These are phyloP conservation scores for Harpegnathos saltator DNA, from an alignment of 1,140 invertebrate species.

Conservation along the genomic window DNA sequence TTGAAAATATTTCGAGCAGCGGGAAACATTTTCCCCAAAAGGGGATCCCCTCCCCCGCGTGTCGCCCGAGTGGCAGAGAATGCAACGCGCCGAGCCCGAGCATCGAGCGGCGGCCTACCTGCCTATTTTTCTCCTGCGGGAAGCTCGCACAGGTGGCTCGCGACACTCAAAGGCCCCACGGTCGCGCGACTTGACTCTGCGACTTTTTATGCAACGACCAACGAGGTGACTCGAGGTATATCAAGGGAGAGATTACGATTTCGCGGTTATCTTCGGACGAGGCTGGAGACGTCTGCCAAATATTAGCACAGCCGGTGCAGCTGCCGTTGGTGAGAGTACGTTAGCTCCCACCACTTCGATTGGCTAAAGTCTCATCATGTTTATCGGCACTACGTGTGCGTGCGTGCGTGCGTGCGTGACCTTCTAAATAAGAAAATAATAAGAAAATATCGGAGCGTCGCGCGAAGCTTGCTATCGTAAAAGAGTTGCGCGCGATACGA, in stretches of 20 bases:
- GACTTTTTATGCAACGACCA: conserved; percentile 9
- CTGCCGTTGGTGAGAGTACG: conserved; percentile 45
- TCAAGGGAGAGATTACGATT: conserved; percentile 40
- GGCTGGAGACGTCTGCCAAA: conserved; percentile 67
- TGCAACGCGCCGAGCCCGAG: too few relatives aligned
- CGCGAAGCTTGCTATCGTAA: neutral
- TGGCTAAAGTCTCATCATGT: conserved; percentile 32
- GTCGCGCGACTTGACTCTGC: conserved; percentile 7
- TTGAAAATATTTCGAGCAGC: too few relatives aligned
- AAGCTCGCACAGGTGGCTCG: too few relatives aligned
- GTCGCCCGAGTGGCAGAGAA: too few relatives aligned
- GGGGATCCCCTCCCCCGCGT: too few relatives aligned
- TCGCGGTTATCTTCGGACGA: conserved; percentile 54
- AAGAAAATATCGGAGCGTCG: neutral
- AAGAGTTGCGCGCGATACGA: neutral
- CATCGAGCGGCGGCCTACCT: too few relatives aligned
- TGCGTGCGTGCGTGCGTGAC: too few relatives aligned
- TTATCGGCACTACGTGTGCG: neutral
- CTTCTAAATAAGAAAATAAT: conserved; percentile 17
- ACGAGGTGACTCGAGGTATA: conserved; percentile 40
- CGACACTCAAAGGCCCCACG: neutral
- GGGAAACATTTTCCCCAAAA: too few relatives aligned
- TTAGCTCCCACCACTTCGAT: conserved; percentile 9
- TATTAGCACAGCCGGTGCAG: conserved; percentile 74
- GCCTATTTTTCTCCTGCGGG: too few relatives aligned